These are phyloP conservation scores for Drosophila biarmipes DNA, from an alignment of 1,140 invertebrate species.

Conservation along the genomic window DNA sequence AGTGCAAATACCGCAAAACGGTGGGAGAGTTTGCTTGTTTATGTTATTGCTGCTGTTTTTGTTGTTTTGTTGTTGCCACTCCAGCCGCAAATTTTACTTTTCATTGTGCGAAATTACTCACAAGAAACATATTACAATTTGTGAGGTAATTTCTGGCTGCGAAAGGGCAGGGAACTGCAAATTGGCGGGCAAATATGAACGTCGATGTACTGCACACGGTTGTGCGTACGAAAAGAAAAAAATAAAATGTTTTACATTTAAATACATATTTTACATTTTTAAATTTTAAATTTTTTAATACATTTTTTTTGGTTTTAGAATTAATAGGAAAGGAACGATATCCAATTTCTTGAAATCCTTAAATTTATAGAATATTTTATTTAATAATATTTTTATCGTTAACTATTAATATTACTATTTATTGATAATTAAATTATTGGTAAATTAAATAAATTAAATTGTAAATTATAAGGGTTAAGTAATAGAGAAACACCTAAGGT, in stretches of 20 bases:
- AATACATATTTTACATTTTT: background rate
- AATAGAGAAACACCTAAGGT: no score
- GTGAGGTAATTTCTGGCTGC: slow-evolving; percentile 59
- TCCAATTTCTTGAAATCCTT: no score
- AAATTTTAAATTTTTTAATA: background rate
- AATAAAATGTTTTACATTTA: background rate
- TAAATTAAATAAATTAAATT: no score
- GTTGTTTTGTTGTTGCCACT: slow-evolving; percentile 17
- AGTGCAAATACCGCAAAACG: slow-evolving; percentile 78
- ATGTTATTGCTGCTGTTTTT: slow-evolving; percentile 14
- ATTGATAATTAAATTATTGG: no score
- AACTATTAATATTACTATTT: no score
- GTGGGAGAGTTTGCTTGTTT: slow-evolving; percentile 40
- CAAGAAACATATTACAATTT: slow-evolving; percentile 63
- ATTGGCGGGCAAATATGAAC: slow-evolving; percentile 13
- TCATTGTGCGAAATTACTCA: slow-evolving; percentile 74
- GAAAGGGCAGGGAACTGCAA: slow-evolving; percentile 30
- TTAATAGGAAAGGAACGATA: no score
- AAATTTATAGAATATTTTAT: no score
- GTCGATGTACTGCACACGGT: background rate
- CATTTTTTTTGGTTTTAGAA: no score
- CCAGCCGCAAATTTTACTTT: slow-evolving; percentile 73
- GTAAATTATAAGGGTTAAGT: no score
- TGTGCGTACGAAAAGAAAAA: background rate
- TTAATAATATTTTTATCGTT: no score